Evolutionary conservation across 2,797 vertebrate species (phyloP).

Genomic region (Acrossocheilus wenchowensis): DNA sequence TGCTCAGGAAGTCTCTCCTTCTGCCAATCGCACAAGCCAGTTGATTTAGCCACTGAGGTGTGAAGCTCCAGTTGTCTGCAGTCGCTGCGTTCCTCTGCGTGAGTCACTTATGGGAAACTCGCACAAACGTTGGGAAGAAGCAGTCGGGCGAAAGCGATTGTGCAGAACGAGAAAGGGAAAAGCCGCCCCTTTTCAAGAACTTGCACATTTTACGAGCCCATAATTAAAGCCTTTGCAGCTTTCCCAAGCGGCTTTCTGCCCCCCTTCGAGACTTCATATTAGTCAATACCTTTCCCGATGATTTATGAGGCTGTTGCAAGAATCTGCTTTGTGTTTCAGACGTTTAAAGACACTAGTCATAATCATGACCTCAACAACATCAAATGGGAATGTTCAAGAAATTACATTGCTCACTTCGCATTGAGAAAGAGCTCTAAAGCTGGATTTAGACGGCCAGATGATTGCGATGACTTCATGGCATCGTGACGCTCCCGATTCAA

Average conservation of each 20-base stretch:
- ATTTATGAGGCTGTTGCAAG: constrained; percentile 59
- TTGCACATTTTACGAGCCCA: constrained; percentile 62
- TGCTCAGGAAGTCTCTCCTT: constrained; percentile 33
- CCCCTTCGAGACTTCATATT: constrained; percentile 58
- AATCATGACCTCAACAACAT: constrained; percentile 50
- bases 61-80: constrained; percentile 51
- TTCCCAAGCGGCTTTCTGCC: constrained; percentile 52
- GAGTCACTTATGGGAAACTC: constrained; percentile 61
- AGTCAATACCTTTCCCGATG: constrained; percentile 54
- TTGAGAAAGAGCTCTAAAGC: constrained; percentile 31
- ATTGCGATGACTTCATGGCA: constrained; percentile 29
- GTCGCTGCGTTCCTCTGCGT: constrained; percentile 51
- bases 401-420: constrained; percentile 23
- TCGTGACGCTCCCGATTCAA: constrained; percentile 4
- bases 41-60: constrained; percentile 57
- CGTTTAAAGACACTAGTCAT: constrained; percentile 54
- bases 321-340: constrained; percentile 61
- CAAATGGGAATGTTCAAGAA: constrained; percentile 44
- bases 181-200: background rate
- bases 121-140: constrained; percentile 50
- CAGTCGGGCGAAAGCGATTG: constrained; percentile 53
- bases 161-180: constrained; percentile 44
- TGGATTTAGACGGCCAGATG: constrained; percentile 1
- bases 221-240: constrained; percentile 62
- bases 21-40: constrained; percentile 39